Evolutionary conservation across 2,113 vertebrate genomes (phyloP).

Genomic region (Phaetusa simplex): DNA sequence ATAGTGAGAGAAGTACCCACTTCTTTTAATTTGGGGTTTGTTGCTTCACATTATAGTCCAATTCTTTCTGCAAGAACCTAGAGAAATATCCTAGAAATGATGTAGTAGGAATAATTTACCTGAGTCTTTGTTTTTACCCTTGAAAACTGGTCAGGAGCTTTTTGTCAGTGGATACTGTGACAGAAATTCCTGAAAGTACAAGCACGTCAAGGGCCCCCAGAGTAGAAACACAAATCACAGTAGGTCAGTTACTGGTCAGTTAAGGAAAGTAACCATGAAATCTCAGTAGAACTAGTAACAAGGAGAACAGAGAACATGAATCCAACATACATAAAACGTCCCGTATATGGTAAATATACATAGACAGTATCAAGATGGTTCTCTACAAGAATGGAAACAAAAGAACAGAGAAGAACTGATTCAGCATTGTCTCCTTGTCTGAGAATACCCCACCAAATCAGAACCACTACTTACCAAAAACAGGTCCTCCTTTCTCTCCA

Average conservation of each 20-base stretch:
- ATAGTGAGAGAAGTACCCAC: not conserved
- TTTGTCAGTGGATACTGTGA: not conserved
- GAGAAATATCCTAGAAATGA: not conserved
- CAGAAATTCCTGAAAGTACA: not conserved
- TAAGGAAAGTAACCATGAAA: not conserved
- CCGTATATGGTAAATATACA: not conserved
- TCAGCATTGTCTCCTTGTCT: not conserved
- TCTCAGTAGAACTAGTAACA: not conserved
- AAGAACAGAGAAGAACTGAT: not conserved
- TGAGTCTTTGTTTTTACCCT: not conserved
- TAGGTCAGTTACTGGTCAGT: not conserved
- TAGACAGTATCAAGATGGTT: not conserved
- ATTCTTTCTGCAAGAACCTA: not conserved
- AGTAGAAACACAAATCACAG: not conserved
- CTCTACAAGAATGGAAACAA: not conserved
- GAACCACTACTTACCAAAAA: not conserved
- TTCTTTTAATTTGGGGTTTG: not conserved
- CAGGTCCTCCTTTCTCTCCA: not conserved
- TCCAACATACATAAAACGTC: not conserved
- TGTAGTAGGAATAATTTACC: not conserved
- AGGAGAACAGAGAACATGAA: not conserved
- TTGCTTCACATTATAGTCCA: not conserved
- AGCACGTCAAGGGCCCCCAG: not conserved
- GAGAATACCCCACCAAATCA: not conserved
- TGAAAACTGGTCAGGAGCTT: not conserved